phyloP scores from a whole-genome alignment of 2,113 vertebrate genomes.

The Colius striatus region DNA sequence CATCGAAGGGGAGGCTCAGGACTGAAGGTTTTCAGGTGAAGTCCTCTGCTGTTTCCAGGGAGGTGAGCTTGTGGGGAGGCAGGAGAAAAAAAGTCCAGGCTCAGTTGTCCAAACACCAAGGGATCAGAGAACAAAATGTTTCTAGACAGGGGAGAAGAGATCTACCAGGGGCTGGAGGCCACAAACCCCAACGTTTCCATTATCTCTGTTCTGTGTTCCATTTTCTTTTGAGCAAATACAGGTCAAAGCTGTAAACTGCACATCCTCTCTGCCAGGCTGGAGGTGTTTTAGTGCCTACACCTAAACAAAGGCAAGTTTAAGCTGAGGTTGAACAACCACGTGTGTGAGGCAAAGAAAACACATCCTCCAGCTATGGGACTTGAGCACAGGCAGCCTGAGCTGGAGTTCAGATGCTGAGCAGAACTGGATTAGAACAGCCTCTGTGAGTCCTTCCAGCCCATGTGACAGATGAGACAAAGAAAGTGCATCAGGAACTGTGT shows the following conservation, averaged over 20 bases:
- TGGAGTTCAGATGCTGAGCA: background rate
- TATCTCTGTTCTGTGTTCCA: background rate
- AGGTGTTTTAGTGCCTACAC: background rate
- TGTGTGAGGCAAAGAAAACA: background rate
- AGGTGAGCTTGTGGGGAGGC: background rate
- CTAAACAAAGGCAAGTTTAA: background rate
- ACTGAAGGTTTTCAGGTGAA: background rate
- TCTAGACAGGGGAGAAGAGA: background rate
- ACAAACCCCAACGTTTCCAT: background rate
- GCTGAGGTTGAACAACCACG: background rate
- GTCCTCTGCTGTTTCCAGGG: background rate
- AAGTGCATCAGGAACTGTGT: background rate
- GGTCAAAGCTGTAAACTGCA: conserved; percentile 32
- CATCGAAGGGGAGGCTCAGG: too few species aligned
- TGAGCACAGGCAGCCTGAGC: background rate
- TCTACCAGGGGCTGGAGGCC: background rate
- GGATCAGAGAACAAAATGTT: background rate
- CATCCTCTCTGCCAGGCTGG: background rate
- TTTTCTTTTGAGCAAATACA: conserved; percentile 14
- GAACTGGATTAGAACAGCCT: background rate
- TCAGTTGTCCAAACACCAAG: background rate
- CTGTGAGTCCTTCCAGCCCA: too few species aligned
- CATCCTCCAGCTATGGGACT: background rate
- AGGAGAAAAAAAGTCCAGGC: background rate
- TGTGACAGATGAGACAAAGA: background rate